A percentile compares a stretch with the other conserved stretches of the same genome.
Evolutionary conservation across 2,888 invertebrate genomes (phyloP).

Genomic region (Oscheius sp.): DNA sequence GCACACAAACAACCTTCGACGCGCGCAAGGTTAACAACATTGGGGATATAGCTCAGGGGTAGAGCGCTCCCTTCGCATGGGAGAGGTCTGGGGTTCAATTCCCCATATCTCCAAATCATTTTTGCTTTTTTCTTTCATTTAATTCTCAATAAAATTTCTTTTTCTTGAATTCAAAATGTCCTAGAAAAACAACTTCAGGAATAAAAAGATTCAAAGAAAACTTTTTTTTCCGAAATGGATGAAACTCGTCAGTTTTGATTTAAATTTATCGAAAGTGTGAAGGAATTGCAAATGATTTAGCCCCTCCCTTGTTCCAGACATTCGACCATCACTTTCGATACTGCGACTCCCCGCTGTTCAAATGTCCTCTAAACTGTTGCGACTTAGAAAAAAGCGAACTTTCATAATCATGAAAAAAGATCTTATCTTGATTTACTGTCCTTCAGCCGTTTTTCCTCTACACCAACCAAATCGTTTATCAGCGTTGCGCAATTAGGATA

Average conservation of each 20-base stretch:
- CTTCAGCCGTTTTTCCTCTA: background rate
- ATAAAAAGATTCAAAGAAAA: too few species aligned
- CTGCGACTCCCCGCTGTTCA: conserved; percentile 2
- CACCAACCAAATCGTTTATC: background rate
- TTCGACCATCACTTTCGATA: background rate
- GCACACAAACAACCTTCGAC: too few species aligned
- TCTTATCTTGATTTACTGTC: conserved; percentile 11
- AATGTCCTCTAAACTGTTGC: conserved; percentile 22
- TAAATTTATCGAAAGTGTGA: too few species aligned
- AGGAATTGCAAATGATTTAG: too few species aligned
- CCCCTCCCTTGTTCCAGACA: too few species aligned
- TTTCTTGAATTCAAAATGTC: too few species aligned
- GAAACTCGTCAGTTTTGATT: too few species aligned
- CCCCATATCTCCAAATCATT: background rate
- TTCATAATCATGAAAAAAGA: conserved; percentile 3
- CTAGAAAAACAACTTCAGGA: too few species aligned
- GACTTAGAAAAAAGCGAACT: conserved; percentile 5
- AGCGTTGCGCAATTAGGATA: background rate
- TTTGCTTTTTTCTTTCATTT: too few species aligned
- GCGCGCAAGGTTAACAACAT: too few species aligned
- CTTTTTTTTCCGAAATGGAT: too few species aligned
- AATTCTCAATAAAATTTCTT: too few species aligned
- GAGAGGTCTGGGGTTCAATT: background rate
- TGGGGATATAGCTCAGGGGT: background rate
- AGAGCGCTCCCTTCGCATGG: background rate